phyloP scores from a whole-genome alignment of 1,140 invertebrate species.

The Zaprionus ghesquierei region DNA sequence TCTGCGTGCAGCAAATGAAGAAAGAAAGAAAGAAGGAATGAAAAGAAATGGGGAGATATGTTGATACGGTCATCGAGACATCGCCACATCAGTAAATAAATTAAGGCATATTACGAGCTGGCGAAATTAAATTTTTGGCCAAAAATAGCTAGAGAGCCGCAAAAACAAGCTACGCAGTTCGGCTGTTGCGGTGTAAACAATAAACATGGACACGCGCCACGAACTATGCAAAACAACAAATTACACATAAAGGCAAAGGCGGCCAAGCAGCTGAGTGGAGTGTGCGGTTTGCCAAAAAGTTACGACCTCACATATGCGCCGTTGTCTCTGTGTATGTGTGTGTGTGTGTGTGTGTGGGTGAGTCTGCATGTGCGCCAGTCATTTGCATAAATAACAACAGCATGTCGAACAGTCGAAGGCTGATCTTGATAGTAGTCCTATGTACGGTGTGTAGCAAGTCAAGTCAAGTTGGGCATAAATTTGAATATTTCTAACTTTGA shows the following conservation, averaged over 20 bases:
- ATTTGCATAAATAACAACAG: conserved; percentile 71
- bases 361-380: not conserved
- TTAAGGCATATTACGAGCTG: conserved; percentile 44
- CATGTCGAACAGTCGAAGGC: conserved; percentile 36
- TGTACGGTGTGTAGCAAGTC: conserved; percentile 21
- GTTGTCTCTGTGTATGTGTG: not conserved
- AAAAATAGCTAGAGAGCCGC: conserved; percentile 41
- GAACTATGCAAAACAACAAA: conserved; percentile 72
- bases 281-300: conserved; percentile 43
- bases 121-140: conserved; percentile 49
- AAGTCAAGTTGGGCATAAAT: conserved; percentile 69
- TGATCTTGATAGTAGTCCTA: conserved; percentile 24
- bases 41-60: conserved; percentile 20
- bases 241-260: conserved; percentile 42
- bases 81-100: conserved; percentile 50
- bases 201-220: conserved; percentile 64
- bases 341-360: not conserved
- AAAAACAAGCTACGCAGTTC: conserved; percentile 41
- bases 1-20: conserved; percentile 40
- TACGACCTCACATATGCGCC: conserved; percentile 33
- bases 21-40: conserved; percentile 3
- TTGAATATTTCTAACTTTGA: conserved; percentile 70
- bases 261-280: not conserved
- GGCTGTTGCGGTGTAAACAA: conserved; percentile 45
- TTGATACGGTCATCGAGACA: too few relatives aligned